Conservation (phyloP, 2,797 vertebrate genomes). For the Brachyalestes nurse region DNA sequence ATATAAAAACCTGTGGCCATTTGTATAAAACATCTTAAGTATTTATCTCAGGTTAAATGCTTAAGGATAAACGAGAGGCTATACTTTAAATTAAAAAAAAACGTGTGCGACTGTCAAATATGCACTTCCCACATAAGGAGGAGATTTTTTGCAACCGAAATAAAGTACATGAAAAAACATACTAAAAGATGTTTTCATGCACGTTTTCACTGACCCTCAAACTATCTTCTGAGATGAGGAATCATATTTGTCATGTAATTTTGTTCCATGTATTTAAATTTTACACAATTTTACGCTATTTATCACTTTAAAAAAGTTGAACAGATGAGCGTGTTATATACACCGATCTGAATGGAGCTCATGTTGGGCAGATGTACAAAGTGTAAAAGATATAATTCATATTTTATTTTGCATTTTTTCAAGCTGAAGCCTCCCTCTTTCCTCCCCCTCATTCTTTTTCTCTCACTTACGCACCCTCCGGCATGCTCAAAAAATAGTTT, state of each 20-base stretch:
- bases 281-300: too few species aligned
- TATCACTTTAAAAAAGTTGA: background rate
- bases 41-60: too few species aligned
- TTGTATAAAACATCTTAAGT: too few species aligned
- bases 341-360: slow-evolving; percentile 15
- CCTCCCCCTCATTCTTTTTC: slow-evolving; percentile 51
- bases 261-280: background rate
- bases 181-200: too few species aligned
- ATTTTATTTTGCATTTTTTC: slow-evolving; percentile 50
- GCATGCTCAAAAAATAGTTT: slow-evolving; percentile 71
- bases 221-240: background rate
- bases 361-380: slow-evolving; percentile 21
- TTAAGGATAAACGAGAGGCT: too few species aligned
- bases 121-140: too few species aligned
- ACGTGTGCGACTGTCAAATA: too few species aligned
- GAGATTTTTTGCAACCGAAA: too few species aligned
- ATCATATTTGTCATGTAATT: background rate
- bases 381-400: slow-evolving; percentile 39
- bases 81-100: too few species aligned
- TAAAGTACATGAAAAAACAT: too few species aligned
- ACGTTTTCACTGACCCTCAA: too few species aligned
- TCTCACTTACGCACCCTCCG: slow-evolving; percentile 63
- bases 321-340: background rate
- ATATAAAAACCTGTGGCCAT: background rate
- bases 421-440: slow-evolving; percentile 41